Conservation (phyloP, 2,797 vertebrate species). For the Chanos chanos region DNA sequence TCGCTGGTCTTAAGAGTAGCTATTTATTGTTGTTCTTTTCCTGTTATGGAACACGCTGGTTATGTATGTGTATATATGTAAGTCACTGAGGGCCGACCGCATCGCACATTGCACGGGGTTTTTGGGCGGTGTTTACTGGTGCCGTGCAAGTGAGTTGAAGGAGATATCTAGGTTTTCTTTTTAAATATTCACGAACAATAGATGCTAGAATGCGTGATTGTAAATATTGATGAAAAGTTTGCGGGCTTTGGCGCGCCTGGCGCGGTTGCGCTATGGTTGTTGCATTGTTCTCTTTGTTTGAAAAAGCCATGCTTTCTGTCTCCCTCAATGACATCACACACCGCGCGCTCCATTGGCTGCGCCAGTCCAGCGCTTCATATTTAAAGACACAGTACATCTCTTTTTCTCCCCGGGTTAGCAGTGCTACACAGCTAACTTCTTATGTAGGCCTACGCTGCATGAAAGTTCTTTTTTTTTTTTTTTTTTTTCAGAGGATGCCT, state of each 20-base stretch:
- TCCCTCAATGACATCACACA: conserved; percentile 88
- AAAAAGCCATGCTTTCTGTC: conserved; percentile 88
- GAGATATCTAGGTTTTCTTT: too few species aligned
- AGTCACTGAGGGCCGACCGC: too few species aligned
- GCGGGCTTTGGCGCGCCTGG: conserved; percentile 1
- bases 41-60: too few species aligned
- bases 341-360: conserved; percentile 78
- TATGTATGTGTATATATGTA: conserved; percentile 19
- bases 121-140: too few species aligned
- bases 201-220: neutral
- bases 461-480: neutral
- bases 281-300: conserved; percentile 99
- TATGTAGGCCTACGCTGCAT: neutral
- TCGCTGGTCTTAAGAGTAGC: too few species aligned
- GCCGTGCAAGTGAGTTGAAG: too few species aligned
- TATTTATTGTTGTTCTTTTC: too few species aligned
- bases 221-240: neutral
- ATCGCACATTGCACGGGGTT: too few species aligned
- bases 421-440: conserved; percentile 2
- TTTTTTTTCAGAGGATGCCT: too few species aligned
- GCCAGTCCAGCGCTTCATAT: conserved; percentile 46
- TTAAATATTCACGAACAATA: too few species aligned
- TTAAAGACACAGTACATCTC: conserved; percentile 72
- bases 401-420: conserved; percentile 19
- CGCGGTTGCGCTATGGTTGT: conserved; percentile 48